phyloP scores from a whole-genome alignment of 2,797 vertebrate species.

The Muscicapa comitata region DNA sequence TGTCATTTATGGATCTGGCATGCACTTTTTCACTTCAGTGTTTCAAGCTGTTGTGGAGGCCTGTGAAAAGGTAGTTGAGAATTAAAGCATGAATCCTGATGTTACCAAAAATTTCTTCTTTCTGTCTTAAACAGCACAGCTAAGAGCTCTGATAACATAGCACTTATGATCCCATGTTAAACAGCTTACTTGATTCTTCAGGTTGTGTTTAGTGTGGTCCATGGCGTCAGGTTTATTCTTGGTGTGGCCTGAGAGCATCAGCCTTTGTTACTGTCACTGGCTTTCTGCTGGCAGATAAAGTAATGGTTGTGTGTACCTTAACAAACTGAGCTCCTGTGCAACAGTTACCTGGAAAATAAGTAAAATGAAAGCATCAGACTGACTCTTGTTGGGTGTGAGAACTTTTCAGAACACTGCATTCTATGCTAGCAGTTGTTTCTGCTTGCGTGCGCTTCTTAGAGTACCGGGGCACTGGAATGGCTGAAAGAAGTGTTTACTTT shows the following conservation, averaged over 20 bases:
- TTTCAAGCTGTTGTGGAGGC: not conserved
- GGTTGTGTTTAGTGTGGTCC: accelerated
- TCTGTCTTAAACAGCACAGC: not conserved
- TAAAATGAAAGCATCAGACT: not conserved
- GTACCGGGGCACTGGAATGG: not conserved
- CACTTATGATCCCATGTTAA: not conserved
- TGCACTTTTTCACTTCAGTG: not conserved
- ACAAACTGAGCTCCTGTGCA: not conserved
- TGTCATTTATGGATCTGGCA: not conserved
- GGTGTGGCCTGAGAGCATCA: not conserved
- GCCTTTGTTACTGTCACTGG: not conserved
- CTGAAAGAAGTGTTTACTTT: not conserved
- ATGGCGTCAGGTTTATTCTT: not conserved
- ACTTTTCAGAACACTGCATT: not conserved
- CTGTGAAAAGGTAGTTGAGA: not conserved
- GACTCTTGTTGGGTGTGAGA: not conserved
- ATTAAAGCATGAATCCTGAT: not conserved
- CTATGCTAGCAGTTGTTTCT: not conserved
- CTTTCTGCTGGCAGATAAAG: not conserved
- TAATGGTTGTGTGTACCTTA: not conserved
- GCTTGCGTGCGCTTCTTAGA: not conserved
- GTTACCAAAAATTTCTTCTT: not conserved
- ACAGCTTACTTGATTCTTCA: not conserved
- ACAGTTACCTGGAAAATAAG: not conserved
- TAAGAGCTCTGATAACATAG: not conserved